These are phyloP conservation scores for Poeciliopsis presidionis DNA, from an alignment of 2,797 vertebrate genomes.

Conservation along the genomic window DNA sequence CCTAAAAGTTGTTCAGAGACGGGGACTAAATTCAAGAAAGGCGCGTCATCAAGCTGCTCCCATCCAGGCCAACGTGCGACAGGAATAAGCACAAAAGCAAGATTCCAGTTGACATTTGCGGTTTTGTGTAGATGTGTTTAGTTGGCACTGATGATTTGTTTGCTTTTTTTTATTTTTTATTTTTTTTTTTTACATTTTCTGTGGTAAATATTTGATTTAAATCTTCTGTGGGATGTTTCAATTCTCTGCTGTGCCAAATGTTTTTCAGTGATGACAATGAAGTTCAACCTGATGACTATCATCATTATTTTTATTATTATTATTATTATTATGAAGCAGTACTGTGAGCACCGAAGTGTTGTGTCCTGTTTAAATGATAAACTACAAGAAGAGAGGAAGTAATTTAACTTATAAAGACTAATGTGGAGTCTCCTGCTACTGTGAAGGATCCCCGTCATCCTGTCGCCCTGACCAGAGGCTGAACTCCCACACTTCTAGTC, in stretches of 20 bases:
- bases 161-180: constrained; percentile 50
- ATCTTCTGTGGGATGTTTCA: constrained; percentile 67
- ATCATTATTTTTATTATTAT: constrained; percentile 34
- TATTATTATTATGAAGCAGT: constrained; percentile 55
- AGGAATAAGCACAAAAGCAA: constrained; percentile 74
- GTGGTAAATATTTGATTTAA: constrained; percentile 76
- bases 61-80: constrained; percentile 39
- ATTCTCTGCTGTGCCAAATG: constrained; percentile 68
- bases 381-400: constrained; percentile 39
- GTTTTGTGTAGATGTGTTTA: constrained; percentile 74
- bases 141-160: constrained; percentile 71
- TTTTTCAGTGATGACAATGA: constrained; percentile 54
- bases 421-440: constrained; percentile 68
- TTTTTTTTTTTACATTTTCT: constrained; percentile 66
- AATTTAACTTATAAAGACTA: constrained; percentile 47
- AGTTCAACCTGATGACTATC: constrained; percentile 66
- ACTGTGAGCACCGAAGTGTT: constrained; percentile 75
- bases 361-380: constrained; percentile 54
- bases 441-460: constrained; percentile 62
- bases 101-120: constrained; percentile 61
- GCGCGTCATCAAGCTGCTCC: constrained; percentile 8
- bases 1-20: constrained; percentile 36
- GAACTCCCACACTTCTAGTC: background rate
- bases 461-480: constrained; percentile 50
- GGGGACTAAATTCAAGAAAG: constrained; percentile 15